Conservation (phyloP, 1,140 invertebrate genomes). For the Papilio polyxenes region DNA sequence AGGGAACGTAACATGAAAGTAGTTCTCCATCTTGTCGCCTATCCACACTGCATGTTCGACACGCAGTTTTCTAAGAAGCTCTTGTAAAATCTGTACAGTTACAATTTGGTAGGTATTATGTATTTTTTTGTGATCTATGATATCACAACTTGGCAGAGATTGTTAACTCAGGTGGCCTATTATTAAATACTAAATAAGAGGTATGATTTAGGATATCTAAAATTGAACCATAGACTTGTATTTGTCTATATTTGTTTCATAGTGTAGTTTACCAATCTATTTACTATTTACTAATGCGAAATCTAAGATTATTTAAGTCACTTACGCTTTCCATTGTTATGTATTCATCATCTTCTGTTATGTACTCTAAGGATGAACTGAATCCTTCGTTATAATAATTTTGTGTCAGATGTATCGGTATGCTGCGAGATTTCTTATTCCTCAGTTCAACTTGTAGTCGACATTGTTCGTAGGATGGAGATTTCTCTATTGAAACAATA, state of each 20-base stretch:
- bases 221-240: not conserved
- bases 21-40: conserved; percentile 84
- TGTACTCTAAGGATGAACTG: conserved; percentile 60
- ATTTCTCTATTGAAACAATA: conserved; percentile 53
- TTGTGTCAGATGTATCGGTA: conserved; percentile 70
- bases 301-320: conserved; percentile 29
- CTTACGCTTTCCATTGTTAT: conserved; percentile 75
- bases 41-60: conserved; percentile 87
- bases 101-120: not conserved
- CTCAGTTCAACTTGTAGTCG: conserved; percentile 64
- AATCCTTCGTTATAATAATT: conserved; percentile 66
- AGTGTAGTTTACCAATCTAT: not conserved
- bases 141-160: not conserved
- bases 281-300: too few species aligned
- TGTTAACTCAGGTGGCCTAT: not conserved
- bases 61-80: conserved; percentile 83
- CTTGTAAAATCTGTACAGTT: conserved; percentile 82
- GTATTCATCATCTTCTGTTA: conserved; percentile 62
- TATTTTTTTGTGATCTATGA: not conserved
- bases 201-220: not conserved
- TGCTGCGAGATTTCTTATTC: conserved; percentile 65
- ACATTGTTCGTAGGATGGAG: conserved; percentile 46
- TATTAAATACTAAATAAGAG: not conserved
- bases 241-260: not conserved
- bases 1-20: conserved; percentile 86